phyloP scores from a whole-genome alignment of 2,888 invertebrate species.

The Kryphioiulus occultus region DNA sequence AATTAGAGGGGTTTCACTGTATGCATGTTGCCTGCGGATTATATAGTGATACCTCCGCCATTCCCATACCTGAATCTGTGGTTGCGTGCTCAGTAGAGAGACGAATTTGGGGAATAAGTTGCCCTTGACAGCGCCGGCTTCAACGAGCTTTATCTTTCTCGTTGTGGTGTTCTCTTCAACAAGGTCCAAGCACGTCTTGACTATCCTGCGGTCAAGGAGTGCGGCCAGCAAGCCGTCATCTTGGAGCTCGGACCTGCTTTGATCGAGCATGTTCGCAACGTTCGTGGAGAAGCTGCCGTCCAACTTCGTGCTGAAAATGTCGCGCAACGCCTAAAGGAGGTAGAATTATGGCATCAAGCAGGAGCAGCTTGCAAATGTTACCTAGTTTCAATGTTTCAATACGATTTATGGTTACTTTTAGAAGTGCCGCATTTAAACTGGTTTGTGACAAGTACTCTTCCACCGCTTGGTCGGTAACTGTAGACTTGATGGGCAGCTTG shows the following conservation, averaged over 20 bases:
- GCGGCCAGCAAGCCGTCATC: constrained; percentile 57
- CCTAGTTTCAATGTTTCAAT: no score
- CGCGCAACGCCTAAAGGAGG: constrained; percentile 27
- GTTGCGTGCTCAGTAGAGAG: constrained; percentile 76
- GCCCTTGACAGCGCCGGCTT: constrained; percentile 72
- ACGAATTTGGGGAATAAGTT: constrained; percentile 70
- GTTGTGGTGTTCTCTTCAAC: constrained; percentile 79
- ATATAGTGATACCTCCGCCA: no score
- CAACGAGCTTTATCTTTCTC: constrained; percentile 77
- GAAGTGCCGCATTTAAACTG: constrained; percentile 24
- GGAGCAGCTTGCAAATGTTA: no score
- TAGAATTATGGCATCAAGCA: no score
- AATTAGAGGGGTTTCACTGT: no score
- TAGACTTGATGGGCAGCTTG: background rate
- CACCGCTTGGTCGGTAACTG: background rate
- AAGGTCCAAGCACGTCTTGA: constrained; percentile 70
- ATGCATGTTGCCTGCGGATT: no score
- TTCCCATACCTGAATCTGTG: constrained; percentile 68
- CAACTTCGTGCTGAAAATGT: constrained; percentile 39
- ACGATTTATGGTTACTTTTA: no score
- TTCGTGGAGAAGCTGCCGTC: constrained; percentile 53
- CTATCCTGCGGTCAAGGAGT: constrained; percentile 55
- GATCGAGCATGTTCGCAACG: constrained; percentile 53
- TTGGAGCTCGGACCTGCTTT: constrained; percentile 54
- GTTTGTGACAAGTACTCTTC: constrained; percentile 41